phyloP scores from a whole-genome alignment of 1,140 invertebrate genomes.

The silkworm (Bombyx mori) region ASM3026992v2 NC_085107.1:12145501-12146000 shows the following conservation, averaged over 20 bases:
- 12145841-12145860: too few species aligned
- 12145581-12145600: conserved; percentile 41
- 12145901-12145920: too few species aligned
- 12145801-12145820: conserved; percentile 43
- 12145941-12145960: too few species aligned
- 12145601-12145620: conserved; percentile 38
- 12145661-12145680: conserved; percentile 12
- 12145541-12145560: conserved; percentile 40
- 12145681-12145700: conserved; percentile 13
- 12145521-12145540: conserved; percentile 49
- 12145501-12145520: conserved; percentile 37
- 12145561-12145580: conserved; percentile 28
- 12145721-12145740: conserved; percentile 24
- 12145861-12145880: too few species aligned
- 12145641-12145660: conserved; percentile 26
- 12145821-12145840: conserved; percentile 9
- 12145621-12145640: conserved; percentile 39
- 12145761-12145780: conserved; percentile 51
- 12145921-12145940: too few species aligned
- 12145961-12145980: too few species aligned
- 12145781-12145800: conserved; percentile 57
- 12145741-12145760: conserved; percentile 51
- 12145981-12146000: too few species aligned
- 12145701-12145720: conserved; percentile 9
- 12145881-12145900: too few species aligned